These are phyloP conservation scores for Nemapogon koenigi DNA, from an alignment of 2,888 invertebrate genomes.

Conservation along the genomic window DNA sequence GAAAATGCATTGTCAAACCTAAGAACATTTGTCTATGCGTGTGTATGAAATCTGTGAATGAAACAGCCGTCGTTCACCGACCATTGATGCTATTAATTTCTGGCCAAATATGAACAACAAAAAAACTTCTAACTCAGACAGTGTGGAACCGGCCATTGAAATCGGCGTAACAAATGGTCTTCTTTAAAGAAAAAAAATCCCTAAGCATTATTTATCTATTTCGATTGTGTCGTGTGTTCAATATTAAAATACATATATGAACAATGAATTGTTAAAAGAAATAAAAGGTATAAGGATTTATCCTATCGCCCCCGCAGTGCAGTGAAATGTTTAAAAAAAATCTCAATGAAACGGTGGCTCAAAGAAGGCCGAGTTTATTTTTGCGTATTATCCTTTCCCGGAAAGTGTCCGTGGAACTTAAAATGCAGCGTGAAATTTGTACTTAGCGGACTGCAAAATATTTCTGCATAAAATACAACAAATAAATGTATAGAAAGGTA, in stretches of 20 bases:
- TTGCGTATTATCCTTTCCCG: conserved; percentile 8
- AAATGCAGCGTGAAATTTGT: no score
- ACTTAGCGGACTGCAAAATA: no score
- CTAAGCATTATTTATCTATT: conserved; percentile 50
- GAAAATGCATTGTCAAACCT: no score
- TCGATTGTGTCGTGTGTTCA: conserved; percentile 42
- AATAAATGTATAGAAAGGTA: no score
- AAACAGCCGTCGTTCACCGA: conserved; percentile 20
- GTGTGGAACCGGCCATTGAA: conserved; percentile 48
- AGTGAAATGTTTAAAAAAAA: conserved; percentile 35
- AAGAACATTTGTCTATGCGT: conserved; percentile 13
- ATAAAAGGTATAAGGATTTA: conserved; percentile 39
- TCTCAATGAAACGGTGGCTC: conserved; percentile 36
- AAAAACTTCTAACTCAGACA: conserved; percentile 29
- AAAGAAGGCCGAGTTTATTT: conserved; percentile 25
- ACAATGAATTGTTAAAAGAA: conserved; percentile 53
- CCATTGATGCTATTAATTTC: conserved; percentile 30
- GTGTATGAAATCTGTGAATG: conserved; percentile 26
- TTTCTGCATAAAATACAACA: no score
- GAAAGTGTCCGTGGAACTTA: no score
- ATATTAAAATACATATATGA: conserved; percentile 59
- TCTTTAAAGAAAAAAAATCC: conserved; percentile 28
- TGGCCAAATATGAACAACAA: conserved; percentile 27
- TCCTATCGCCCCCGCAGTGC: conserved; percentile 29
- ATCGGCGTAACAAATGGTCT: conserved; percentile 28